Conservation (phyloP, 1,140 invertebrate species). For the Drosophila kanapiae region DNA sequence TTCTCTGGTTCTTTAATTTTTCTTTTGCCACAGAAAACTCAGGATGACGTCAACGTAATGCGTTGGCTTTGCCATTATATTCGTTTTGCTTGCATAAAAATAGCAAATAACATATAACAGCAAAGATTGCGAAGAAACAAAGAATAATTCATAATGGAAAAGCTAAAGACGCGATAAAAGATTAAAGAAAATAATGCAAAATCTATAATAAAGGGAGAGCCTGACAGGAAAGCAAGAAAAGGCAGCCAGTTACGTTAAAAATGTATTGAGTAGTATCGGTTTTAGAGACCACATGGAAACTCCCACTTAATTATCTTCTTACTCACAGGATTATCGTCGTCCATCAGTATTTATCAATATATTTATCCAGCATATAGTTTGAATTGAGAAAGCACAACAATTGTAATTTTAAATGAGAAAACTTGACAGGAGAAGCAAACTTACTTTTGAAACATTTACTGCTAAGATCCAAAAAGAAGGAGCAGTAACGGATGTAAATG, state of each 20-base stretch:
- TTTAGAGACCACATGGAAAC: background rate
- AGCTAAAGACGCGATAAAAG: background rate
- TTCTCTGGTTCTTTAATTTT: conserved; percentile 1
- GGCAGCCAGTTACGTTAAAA: background rate
- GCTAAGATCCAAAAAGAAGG: background rate
- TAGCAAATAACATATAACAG: conserved; percentile 13
- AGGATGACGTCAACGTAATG: conserved; percentile 27
- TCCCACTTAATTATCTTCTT: background rate
- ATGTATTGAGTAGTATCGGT: background rate
- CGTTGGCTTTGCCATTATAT: conserved; percentile 24
- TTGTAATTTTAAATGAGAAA: no score
- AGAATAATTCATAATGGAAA: background rate
- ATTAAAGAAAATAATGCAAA: background rate
- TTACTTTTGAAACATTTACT: background rate
- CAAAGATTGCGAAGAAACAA: conserved; percentile 1
- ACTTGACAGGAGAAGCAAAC: background rate
- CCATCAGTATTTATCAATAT: background rate
- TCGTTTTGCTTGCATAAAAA: conserved; percentile 9
- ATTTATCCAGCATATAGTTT: background rate
- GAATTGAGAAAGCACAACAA: background rate
- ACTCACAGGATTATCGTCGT: no score
- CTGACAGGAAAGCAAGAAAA: background rate
- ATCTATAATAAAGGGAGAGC: background rate
- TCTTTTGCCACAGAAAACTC: conserved; percentile 1
- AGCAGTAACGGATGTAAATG: background rate